A percentile compares a stretch with the other conserved stretches of the same genome.
phyloP scores from a whole-genome alignment of 1,140 invertebrate species.

The Semibalanus balanoides region DNA sequence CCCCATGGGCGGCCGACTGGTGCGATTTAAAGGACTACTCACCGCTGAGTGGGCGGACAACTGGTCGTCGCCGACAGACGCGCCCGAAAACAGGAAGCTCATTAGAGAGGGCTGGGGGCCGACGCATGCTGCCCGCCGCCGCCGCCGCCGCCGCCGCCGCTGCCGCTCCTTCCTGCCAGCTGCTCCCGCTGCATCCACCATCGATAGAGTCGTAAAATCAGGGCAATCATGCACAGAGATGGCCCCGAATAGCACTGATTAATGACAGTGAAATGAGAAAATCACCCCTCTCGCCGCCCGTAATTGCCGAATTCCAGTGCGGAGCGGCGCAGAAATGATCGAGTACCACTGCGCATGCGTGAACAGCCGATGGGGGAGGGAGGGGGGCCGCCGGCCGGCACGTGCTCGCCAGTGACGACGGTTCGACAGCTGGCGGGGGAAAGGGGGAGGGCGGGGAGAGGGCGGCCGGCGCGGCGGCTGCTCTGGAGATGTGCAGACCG shows the following conservation, averaged over 20 bases:
- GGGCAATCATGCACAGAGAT: conserved; percentile 1
- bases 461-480: background rate
- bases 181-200: background rate
- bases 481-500: background rate
- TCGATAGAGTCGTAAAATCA: conserved; percentile 1
- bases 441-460: too few species aligned
- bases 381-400: background rate
- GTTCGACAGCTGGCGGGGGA: background rate
- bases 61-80: background rate
- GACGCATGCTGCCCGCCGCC: too few species aligned
- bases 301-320: background rate
- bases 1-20: too few species aligned
- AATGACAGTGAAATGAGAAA: background rate
- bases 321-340: background rate
- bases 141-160: too few species aligned
- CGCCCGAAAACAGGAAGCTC: background rate
- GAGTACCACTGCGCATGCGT: background rate
- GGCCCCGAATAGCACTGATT: background rate
- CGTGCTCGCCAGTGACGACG: background rate
- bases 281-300: background rate
- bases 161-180: background rate
- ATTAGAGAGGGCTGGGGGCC: background rate
- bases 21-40: background rate
- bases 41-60: background rate
- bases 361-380: too few species aligned